These are phyloP conservation scores for Eurypyga helias DNA, from an alignment of 2,113 vertebrate genomes.

Conservation along the genomic window DNA sequence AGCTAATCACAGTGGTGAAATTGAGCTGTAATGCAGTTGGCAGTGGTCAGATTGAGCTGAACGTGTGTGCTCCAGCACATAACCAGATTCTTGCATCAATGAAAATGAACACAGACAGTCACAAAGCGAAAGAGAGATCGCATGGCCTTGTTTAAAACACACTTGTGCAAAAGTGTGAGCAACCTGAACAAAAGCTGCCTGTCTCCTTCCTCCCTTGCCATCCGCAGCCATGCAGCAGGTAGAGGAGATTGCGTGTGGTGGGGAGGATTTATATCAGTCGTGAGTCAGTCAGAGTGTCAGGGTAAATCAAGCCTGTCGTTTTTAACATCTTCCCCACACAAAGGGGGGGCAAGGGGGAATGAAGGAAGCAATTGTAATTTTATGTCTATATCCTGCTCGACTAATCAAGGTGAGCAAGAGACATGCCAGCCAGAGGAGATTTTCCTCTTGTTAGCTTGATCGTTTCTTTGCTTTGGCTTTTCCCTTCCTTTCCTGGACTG, in stretches of 20 bases:
- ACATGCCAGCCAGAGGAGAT: conserved; percentile 50
- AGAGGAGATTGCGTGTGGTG: conserved; percentile 29
- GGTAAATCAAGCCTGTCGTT: conserved; percentile 78
- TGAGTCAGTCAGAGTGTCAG: conserved; percentile 70
- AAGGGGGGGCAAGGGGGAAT: neutral
- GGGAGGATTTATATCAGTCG: conserved; percentile 67
- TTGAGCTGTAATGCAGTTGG: conserved; percentile 56
- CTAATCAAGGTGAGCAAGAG: conserved; percentile 74
- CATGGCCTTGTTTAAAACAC: conserved; percentile 28
- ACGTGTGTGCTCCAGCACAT: neutral
- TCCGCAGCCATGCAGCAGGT: conserved; percentile 25
- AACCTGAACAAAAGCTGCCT: conserved; percentile 17
- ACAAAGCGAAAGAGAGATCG: neutral
- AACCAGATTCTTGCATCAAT: neutral
- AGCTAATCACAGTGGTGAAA: conserved; percentile 50
- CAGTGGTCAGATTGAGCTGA: conserved; percentile 41
- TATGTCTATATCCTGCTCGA: conserved; percentile 77
- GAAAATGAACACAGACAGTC: conserved; percentile 40
- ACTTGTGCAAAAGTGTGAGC: neutral
- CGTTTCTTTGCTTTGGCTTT: conserved; percentile 46
- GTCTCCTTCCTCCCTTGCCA: neutral
- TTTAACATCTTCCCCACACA: conserved; percentile 68
- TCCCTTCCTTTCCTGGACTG: neutral
- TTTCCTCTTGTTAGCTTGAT: conserved; percentile 62
- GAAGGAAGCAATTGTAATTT: conserved; percentile 75